phyloP scores from a whole-genome alignment of 2,888 invertebrate species.

The Pilophorus perplexus region DNA sequence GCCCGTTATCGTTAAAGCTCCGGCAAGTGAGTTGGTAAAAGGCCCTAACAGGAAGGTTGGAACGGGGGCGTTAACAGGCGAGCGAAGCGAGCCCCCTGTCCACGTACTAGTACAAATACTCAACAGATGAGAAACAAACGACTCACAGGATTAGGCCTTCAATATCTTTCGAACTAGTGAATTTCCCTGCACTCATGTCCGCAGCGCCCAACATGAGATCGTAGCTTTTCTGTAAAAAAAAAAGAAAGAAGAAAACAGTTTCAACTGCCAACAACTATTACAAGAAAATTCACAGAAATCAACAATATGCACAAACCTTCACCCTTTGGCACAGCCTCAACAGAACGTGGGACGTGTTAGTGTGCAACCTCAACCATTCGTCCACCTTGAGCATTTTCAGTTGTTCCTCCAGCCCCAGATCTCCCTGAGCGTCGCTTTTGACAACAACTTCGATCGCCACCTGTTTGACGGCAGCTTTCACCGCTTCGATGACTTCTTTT shows the following conservation, averaged over 20 bases:
- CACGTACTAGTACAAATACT: too few relatives aligned
- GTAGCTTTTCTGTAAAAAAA: constrained; percentile 60
- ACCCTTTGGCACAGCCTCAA: constrained; percentile 71
- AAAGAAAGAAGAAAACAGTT: neutral
- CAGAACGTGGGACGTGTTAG: constrained; percentile 64
- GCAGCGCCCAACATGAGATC: constrained; percentile 75
- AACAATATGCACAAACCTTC: constrained; percentile 52
- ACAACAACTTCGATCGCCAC: constrained; percentile 72
- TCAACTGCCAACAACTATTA: neutral
- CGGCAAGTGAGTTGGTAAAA: too few relatives aligned
- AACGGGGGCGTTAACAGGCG: too few relatives aligned
- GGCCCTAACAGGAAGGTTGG: too few relatives aligned
- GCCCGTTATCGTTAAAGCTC: too few relatives aligned
- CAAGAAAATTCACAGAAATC: neutral
- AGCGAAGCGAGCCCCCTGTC: too few relatives aligned
- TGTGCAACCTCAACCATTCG: constrained; percentile 68
- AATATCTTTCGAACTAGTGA: constrained; percentile 34
- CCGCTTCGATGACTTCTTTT: constrained; percentile 84
- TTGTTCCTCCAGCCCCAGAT: constrained; percentile 59
- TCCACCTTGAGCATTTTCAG: constrained; percentile 57
- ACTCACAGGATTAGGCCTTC: constrained; percentile 31
- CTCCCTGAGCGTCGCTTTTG: constrained; percentile 55
- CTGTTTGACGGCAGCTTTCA: constrained; percentile 79
- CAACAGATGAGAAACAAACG: too few relatives aligned
- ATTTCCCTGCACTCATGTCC: constrained; percentile 61